Evolutionary conservation across 2,888 invertebrate species (phyloP).

Genomic region (Crematogaster levior): DNA sequence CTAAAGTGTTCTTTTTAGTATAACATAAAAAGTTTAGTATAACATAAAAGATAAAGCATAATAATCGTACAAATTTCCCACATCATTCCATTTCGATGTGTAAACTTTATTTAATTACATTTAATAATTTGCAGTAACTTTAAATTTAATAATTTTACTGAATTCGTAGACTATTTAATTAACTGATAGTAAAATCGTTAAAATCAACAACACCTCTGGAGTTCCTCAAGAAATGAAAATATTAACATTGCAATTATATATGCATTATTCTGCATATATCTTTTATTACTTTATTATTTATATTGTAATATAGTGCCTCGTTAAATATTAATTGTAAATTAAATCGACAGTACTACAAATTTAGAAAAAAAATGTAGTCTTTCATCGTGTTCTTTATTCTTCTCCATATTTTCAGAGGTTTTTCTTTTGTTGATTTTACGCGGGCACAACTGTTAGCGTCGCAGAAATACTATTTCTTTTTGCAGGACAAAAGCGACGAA

Average conservation of each 20-base stretch:
- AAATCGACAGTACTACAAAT: not conserved
- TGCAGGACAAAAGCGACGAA: constrained; percentile 61
- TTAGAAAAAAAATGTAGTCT: not conserved
- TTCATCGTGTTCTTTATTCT: constrained; percentile 10
- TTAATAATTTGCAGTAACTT: constrained; percentile 13
- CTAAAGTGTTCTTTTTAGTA: not conserved
- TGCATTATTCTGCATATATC: not conserved
- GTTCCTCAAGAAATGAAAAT: not conserved
- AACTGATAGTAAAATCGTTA: constrained; percentile 1
- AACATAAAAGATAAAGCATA: too few relatives aligned
- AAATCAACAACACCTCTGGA: not conserved
- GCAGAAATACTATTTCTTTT: constrained; percentile 56
- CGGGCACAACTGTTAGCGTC: not conserved
- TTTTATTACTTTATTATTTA: not conserved
- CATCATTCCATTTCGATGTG: not conserved
- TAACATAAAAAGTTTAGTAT: not conserved
- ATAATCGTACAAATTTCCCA: not conserved
- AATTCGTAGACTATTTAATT: constrained; percentile 3
- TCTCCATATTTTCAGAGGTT: not conserved
- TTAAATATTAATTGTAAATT: not conserved
- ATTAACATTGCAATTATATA: not conserved
- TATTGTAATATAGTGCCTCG: not conserved
- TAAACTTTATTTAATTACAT: not conserved
- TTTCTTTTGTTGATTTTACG: constrained; percentile 17
- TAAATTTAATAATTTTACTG: not conserved